phyloP scores from a whole-genome alignment of 2,888 invertebrate species.

The Escarpia spicata region DNA sequence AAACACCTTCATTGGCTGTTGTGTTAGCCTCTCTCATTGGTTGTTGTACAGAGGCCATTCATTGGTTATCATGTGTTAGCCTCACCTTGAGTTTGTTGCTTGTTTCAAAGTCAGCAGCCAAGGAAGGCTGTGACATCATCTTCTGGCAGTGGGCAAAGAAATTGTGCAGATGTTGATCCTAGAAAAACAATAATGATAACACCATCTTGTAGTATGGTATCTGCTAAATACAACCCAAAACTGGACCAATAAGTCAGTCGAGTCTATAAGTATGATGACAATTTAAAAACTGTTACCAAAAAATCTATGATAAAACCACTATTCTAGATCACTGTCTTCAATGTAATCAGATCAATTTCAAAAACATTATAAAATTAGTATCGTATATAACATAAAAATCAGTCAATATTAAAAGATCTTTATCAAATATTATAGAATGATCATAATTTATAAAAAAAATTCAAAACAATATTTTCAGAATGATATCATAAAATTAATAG shows the following conservation, averaged over 20 bases:
- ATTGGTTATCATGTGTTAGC: not conserved
- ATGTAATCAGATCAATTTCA: no score
- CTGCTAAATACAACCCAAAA: not conserved
- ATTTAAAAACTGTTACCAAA: no score
- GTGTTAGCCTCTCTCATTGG: not conserved
- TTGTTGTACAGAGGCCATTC: not conserved
- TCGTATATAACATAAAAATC: no score
- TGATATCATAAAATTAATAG: no score
- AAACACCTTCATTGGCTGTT: not conserved
- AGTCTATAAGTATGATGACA: no score
- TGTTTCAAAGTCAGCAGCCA: slow-evolving; percentile 53
- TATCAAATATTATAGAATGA: no score
- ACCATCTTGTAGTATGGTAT: not conserved
- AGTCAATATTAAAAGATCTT: no score
- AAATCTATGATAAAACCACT: no score
- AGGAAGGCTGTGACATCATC: slow-evolving; percentile 72
- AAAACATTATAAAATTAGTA: no score
- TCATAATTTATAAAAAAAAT: no score
- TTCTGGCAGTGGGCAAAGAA: slow-evolving; percentile 87
- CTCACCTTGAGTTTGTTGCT: slow-evolving; percentile 61
- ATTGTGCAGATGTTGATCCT: slow-evolving; percentile 87
- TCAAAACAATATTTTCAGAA: no score
- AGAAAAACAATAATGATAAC: slow-evolving; percentile 31
- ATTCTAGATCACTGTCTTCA: no score
- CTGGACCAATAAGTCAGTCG: not conserved